phyloP scores from a whole-genome alignment of 2,888 invertebrate genomes.

The Trichogramma evanescens region DNA sequence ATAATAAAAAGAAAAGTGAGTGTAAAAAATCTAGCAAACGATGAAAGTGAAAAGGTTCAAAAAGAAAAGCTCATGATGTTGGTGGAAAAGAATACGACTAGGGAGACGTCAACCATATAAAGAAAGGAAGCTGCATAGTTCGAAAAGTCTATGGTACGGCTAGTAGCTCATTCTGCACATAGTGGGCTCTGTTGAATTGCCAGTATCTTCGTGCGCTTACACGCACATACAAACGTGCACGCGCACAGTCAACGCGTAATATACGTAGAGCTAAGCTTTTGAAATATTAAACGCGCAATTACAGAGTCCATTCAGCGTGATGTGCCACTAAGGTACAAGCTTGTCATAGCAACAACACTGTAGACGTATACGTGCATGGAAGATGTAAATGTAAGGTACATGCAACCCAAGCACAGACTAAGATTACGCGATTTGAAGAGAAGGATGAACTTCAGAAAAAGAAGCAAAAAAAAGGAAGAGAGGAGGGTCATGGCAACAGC shows the following conservation, averaged over 20 bases:
- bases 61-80: slow-evolving; percentile 17
- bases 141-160: no score
- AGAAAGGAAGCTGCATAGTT: no score
- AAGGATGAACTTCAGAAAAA: not conserved
- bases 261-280: slow-evolving; percentile 43
- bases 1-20: no score
- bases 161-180: no score
- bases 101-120: slow-evolving; percentile 13
- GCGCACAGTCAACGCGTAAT: slow-evolving; percentile 29
- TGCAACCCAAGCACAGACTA: no score
- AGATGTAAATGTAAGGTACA: not conserved
- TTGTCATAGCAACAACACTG: not conserved
- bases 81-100: slow-evolving; percentile 17
- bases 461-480: slow-evolving; percentile 13
- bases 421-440: no score
- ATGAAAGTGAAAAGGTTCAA: slow-evolving; percentile 21
- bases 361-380: slow-evolving; percentile 17
- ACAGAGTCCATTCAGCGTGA: slow-evolving; percentile 45
- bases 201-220: not conserved
- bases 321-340: slow-evolving; percentile 32
- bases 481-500: slow-evolving; percentile 12
- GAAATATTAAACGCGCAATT: slow-evolving; percentile 48
- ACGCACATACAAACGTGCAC: not conserved
- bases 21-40: slow-evolving; percentile 10
- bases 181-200: no score